Evolutionary conservation across 2,797 vertebrate genomes (phyloP).

Genomic region (Arnoldichthys spilopterus): DNA sequence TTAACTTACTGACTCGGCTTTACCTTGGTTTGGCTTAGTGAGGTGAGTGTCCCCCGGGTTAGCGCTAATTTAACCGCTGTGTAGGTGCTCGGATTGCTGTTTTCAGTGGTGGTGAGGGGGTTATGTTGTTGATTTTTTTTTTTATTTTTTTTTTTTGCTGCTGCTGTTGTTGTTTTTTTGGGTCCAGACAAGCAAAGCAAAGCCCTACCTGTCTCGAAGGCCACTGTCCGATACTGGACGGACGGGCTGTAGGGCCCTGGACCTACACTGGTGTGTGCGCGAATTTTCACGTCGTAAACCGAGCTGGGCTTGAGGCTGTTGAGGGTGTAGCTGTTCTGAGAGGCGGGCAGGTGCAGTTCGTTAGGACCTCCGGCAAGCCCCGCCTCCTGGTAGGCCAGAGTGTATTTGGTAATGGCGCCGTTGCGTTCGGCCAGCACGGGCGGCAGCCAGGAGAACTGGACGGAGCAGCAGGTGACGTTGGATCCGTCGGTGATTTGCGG

Average conservation of each 20-base stretch:
- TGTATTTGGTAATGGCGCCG: constrained; percentile 92
- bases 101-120: constrained; percentile 35
- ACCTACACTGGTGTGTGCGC: constrained; percentile 97
- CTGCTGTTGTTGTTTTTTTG: constrained; percentile 12
- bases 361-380: constrained; percentile 73
- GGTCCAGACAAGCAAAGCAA: constrained; percentile 72
- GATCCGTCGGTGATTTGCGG: constrained; percentile 88
- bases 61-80: constrained; percentile 70
- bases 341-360: constrained; percentile 88
- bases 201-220: constrained; percentile 95
- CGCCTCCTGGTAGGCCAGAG: constrained; percentile 90
- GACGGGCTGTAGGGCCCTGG: constrained; percentile 97
- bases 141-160: constrained; percentile 18
- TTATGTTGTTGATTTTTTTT: constrained; percentile 56
- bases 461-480: constrained; percentile 88
- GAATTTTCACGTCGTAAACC: constrained; percentile 95
- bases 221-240: constrained; percentile 95
- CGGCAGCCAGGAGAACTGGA: constrained; percentile 93
- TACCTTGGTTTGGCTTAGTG: constrained; percentile 80
- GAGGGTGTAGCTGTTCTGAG: constrained; percentile 86
- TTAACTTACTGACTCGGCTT: constrained; percentile 77
- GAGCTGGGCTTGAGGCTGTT: constrained; percentile 94
- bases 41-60: constrained; percentile 76
- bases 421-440: constrained; percentile 93
- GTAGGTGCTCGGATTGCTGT: constrained; percentile 70